These are phyloP conservation scores for Patella depressa DNA, from an alignment of 2,888 invertebrate genomes.

Conservation along the genomic window DNA sequence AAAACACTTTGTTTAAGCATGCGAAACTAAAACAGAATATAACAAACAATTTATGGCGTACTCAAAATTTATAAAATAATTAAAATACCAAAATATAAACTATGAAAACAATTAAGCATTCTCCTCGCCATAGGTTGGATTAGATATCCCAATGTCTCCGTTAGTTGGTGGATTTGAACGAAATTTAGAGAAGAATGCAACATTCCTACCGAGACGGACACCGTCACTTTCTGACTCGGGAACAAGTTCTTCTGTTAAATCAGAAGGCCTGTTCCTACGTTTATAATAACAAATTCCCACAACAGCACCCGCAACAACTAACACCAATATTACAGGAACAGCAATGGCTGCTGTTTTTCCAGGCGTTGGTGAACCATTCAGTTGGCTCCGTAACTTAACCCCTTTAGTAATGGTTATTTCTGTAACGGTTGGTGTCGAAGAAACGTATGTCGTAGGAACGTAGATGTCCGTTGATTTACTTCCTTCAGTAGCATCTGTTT, in stretches of 20 bases:
- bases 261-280: not conserved
- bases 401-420: not conserved
- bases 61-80: too few relatives aligned
- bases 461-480: too few relatives aligned
- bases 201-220: not conserved
- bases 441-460: too few relatives aligned
- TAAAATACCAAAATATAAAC: too few relatives aligned
- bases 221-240: not conserved
- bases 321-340: conserved; percentile 47
- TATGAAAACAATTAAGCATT: too few relatives aligned
- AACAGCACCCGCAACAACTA: conserved; percentile 39
- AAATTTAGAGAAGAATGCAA: conserved; percentile 18
- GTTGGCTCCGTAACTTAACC: not conserved
- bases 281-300: conserved; percentile 39
- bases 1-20: too few relatives aligned
- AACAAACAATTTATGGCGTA: too few relatives aligned
- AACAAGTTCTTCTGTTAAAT: conserved; percentile 13
- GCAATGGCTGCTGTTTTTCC: conserved; percentile 36
- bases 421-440: too few relatives aligned
- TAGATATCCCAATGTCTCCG: not conserved
- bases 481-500: not conserved
- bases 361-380: not conserved
- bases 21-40: too few relatives aligned
- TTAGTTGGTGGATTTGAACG: not conserved
- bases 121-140: conserved; percentile 12